Evolutionary conservation across 2,113 vertebrate genomes (phyloP).

Genomic region (Neofelis nebulosa): DNA sequence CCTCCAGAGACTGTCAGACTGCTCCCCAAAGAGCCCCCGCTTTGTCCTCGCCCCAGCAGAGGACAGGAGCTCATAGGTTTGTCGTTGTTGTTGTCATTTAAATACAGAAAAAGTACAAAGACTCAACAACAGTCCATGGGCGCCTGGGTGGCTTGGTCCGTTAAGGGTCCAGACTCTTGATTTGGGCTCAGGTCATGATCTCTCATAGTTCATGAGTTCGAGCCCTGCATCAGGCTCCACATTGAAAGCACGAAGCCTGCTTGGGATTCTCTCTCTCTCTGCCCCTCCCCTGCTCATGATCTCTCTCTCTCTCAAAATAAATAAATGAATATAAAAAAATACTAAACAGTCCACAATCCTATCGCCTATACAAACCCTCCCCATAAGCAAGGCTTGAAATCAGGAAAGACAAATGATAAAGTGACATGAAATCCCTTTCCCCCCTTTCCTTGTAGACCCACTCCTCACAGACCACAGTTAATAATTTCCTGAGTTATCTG

Average conservation of each 20-base stretch:
- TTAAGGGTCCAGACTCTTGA: too few relatives aligned
- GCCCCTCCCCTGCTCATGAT: too few relatives aligned
- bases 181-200: too few relatives aligned
- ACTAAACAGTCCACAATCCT: background rate
- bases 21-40: background rate
- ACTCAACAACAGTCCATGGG: background rate
- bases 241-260: too few relatives aligned
- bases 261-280: too few relatives aligned
- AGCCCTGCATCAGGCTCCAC: too few relatives aligned
- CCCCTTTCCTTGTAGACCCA: background rate
- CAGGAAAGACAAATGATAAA: background rate
- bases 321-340: too few relatives aligned
- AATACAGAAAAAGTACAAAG: background rate
- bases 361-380: background rate
- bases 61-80: background rate
- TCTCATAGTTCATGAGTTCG: too few relatives aligned
- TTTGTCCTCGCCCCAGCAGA: background rate
- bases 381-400: background rate
- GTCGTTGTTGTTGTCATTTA: background rate
- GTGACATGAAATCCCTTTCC: background rate
- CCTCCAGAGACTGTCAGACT: background rate
- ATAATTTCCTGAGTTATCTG: background rate
- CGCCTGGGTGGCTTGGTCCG: too few relatives aligned
- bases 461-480: background rate
- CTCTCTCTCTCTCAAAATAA: too few relatives aligned